Base-by-base conservation (phyloP, 35 echinoderm and acorn worm species). In the Heliocidaris erythrogramma region DNA sequence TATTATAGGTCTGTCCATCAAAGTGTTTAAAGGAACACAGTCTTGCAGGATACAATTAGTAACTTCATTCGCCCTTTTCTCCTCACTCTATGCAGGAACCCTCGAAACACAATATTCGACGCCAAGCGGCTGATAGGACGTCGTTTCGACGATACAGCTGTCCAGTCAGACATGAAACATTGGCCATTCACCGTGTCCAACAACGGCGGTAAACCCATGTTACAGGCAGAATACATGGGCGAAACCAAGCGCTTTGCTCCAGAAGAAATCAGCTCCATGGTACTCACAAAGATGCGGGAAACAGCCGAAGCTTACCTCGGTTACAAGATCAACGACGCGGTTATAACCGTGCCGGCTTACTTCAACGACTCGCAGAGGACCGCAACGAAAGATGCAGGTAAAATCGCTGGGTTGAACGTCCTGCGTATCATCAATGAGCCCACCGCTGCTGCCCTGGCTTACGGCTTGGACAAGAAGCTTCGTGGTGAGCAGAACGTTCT, bases 251-350 rank as follows among this genome's bases (percentile, higher is more conserved):
- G 93, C 31, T 99, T 99, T 49, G 91, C 96, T 49, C 98, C 98
- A 85, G 98, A 99, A 89, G 98, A 97, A 85, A 96, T 96, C 48
- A 96, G 97, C 92, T 97, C 97, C 4, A 97, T 97, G 97, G 97
- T 97, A 9, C 92, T 97, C 5, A 94, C 92, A 4, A 97, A 97
- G 60, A 97, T 97, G 97, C 94, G 95, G 18, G 97, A 97, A 56
- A 97, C 97, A 12, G 96, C 94, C 17, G 88, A 96, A 92, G 94
- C 90, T 12, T 95, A 97, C 85, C 93, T 96, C 9, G 96, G 96
- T 49, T 88, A 95, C 32, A 95, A 96, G 69, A 96, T 98, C 59
- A 98, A 56, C 8, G 94, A 98, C 92, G 96, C 95, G 27, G 97
- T 98, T 42, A 93, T 98, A 65, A 98, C 97, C 9, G 97, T 98